Percentiles rank a stretch among this genome's conserved stretches.
These are phyloP conservation scores for Galerucella pusilla DNA, from an alignment of 2,888 invertebrate genomes.

Conservation along the genomic window DNA sequence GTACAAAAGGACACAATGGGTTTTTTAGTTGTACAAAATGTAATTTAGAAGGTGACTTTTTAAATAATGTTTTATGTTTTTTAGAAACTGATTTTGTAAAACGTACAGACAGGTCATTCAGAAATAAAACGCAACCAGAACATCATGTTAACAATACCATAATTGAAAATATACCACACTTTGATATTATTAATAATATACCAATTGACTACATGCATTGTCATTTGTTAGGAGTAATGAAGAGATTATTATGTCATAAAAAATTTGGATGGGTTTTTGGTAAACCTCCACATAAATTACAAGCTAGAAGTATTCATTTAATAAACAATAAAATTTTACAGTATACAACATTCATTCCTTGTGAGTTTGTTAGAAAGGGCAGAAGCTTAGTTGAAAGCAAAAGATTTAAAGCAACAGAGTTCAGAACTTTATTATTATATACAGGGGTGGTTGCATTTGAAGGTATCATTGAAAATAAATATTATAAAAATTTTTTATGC, in stretches of 20 bases:
- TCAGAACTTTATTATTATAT: too few relatives aligned
- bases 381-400: too few relatives aligned
- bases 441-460: not conserved
- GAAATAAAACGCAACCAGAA: too few relatives aligned
- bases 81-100: too few relatives aligned
- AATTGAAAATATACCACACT: slow-evolving; percentile 4
- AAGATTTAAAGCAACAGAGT: too few relatives aligned
- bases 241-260: not conserved
- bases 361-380: too few relatives aligned
- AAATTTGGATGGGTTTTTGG: slow-evolving; percentile 4
- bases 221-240: not conserved
- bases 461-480: not conserved
- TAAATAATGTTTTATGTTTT: too few relatives aligned
- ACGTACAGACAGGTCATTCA: too few relatives aligned
- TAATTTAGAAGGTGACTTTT: too few relatives aligned
- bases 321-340: not conserved
- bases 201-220: not conserved
- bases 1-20: too few relatives aligned
- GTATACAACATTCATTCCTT: too few relatives aligned
- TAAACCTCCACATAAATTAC: slow-evolving; percentile 1
- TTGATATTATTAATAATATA: slow-evolving; percentile 4
- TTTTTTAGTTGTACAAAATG: too few relatives aligned
- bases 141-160: not conserved
- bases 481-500: not conserved
- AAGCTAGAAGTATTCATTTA: slow-evolving; percentile 2